phyloP scores from a whole-genome alignment of 2,888 invertebrate genomes.

The Habrosyne pyritoides region DNA sequence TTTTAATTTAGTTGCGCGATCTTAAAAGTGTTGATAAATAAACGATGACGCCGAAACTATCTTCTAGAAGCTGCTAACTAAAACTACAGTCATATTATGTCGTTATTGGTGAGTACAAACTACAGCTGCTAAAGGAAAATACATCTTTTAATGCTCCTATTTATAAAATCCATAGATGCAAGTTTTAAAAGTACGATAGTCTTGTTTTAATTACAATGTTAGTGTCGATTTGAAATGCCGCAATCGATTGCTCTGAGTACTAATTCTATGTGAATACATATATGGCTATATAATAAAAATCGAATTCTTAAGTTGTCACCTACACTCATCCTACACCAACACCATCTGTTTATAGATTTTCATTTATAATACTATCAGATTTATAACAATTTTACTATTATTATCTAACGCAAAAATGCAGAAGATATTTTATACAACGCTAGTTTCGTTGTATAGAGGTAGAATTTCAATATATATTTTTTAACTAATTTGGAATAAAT shows the following conservation, averaged over 20 bases:
- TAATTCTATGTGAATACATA: no score
- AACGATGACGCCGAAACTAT: neutral
- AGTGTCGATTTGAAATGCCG: no score
- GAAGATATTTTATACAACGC: neutral
- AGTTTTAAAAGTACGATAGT: no score
- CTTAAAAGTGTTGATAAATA: neutral
- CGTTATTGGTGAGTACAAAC: neutral
- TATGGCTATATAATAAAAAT: no score
- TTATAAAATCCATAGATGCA: no score
- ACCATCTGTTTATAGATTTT: neutral
- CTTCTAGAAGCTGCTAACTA: neutral
- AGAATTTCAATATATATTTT: neutral
- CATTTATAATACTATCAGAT: neutral
- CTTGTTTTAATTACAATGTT: no score
- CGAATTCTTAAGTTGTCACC: no score
- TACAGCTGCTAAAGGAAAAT: neutral
- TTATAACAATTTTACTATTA: neutral
- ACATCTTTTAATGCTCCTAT: neutral
- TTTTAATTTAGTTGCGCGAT: neutral
- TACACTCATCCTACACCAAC: no score
- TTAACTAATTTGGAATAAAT: no score
- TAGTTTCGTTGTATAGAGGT: neutral
- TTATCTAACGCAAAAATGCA: neutral
- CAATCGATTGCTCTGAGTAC: no score
- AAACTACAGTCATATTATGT: neutral